Evolutionary conservation across 1,140 invertebrate species (phyloP).

Genomic region (Pseudomyrmex cubaensis): DNA sequence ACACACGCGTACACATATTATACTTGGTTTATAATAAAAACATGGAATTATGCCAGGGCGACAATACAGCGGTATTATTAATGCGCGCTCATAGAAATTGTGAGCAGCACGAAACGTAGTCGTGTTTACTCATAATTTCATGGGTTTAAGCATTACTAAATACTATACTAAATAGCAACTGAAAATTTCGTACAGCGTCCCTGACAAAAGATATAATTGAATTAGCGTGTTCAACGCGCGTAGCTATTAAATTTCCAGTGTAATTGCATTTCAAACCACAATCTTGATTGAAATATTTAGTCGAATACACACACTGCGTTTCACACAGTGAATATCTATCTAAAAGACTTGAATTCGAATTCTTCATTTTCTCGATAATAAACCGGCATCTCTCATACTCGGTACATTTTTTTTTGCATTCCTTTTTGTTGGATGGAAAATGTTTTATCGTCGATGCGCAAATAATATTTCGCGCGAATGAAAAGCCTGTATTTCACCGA

Average conservation of each 20-base stretch:
- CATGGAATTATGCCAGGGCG: constrained; percentile 41
- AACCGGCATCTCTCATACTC: not conserved
- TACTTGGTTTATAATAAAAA: constrained; percentile 35
- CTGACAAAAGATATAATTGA: not conserved
- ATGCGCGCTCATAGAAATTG: constrained; percentile 42
- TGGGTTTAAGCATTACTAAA: not conserved
- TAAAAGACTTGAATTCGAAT: not conserved
- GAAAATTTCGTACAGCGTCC: not conserved
- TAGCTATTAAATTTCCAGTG: not conserved
- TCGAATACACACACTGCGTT: not conserved
- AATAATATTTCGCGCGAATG: constrained; percentile 26
- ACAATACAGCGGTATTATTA: constrained; percentile 21
- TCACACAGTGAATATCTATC: not conserved
- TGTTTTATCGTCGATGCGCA: constrained; percentile 13
- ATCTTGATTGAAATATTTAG: constrained; percentile 16
- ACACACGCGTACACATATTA: not conserved
- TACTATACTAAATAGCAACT: not conserved
- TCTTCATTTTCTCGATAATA: not conserved
- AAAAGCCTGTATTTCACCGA: constrained; percentile 42
- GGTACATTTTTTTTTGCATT: constrained; percentile 21
- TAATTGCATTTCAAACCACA: not conserved
- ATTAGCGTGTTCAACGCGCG: not conserved
- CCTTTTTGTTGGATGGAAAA: constrained; percentile 5
- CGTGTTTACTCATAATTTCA: constrained; percentile 26
- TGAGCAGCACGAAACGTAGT: constrained; percentile 26